Base-by-base conservation (phyloP, 2,797 vertebrate genomes). In the Pseudopleuronectes americanus region DNA sequence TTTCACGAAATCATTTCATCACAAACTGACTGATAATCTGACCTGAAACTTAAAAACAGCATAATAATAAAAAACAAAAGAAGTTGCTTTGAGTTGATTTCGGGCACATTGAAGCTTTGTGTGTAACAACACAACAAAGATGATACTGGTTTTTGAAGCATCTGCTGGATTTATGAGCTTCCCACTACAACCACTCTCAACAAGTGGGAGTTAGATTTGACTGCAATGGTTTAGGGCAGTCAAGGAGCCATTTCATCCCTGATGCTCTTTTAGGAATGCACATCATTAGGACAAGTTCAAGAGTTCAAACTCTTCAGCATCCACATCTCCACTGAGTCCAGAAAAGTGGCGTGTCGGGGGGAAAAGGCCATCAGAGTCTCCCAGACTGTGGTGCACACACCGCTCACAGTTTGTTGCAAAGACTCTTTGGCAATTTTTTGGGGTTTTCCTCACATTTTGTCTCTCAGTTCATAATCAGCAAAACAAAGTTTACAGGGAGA, bases 221-320 rank as follows among this genome's bases (percentile, higher is more conserved):
- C 6, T 57, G 14, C 12, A 47, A 47, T 13, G 24, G 23, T n/a
- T 47, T 36, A 51, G 43, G 70, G 78, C 87, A 86, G 84, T 83
- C 58, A 60, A 61, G 57, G 71, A 45, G 83, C 83, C 80, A 58
- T 52, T 43, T 75, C 23, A 17, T 83, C 68, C 76, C 77, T 79
- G 74, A 83, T 49, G 38, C 13, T 65, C 53, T 33, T 12, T 12
- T 13, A 71, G 61, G 38, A 75, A 52, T 1, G 3, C 16, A 62
- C 16, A 36, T 72, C 24, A 49, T 47, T 69, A 41, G 60, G 17
- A 80, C 36, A 75, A 63, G 31, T 19, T 43, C 43, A 76, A 23
- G 24, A 65, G 69, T 62, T 54, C 55, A 64, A 51, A 67, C 76
- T 64, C 58, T 61, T 76, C 31, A 19, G 41, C 31, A 38, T 48